Conservation (phyloP, 2,113 vertebrate species). For the Chamaetylas fuelleborni region DNA sequence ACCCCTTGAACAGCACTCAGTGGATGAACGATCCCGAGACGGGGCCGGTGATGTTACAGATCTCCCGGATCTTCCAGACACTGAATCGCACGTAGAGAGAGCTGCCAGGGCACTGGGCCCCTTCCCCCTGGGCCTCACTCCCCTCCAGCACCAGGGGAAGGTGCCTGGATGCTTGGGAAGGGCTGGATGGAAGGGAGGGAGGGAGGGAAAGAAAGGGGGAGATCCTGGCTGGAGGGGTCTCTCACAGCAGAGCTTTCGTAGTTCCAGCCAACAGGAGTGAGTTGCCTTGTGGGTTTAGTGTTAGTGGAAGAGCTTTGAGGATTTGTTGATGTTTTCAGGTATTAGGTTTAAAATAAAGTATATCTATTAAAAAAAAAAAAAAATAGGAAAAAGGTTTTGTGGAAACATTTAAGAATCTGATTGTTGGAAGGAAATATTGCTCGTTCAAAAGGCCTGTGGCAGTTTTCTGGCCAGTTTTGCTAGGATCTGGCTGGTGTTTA, state of each 20-base stretch:
- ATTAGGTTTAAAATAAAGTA: constrained; percentile 44
- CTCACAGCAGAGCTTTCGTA: not conserved
- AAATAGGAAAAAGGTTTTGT: constrained; percentile 74
- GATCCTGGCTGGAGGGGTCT: not conserved
- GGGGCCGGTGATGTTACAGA: constrained; percentile 98
- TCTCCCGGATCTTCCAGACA: constrained; percentile 98
- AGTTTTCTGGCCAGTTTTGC: not conserved
- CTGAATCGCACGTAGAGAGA: constrained; percentile 91
- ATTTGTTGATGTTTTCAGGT: constrained; percentile 47
- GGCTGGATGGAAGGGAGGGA: not conserved
- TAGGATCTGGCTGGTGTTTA: constrained; percentile 55
- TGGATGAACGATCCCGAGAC: constrained; percentile 99
- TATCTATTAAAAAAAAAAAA: not conserved
- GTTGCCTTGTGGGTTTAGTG: constrained; percentile 63
- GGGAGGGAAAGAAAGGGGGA: not conserved
- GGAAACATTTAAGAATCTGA: constrained; percentile 67
- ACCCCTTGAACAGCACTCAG: constrained; percentile 97
- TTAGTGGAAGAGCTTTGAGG: constrained; percentile 53
- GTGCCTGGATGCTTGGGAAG: not conserved
- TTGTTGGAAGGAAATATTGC: not conserved
- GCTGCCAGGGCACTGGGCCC: not conserved
- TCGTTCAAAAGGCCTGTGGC: not conserved
- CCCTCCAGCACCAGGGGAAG: not conserved
- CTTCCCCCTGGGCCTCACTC: not conserved
- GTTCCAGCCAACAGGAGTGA: constrained; percentile 33